Percentiles rank a stretch among this genome's conserved stretches.
These are phyloP conservation scores for Camelus bactrianus DNA, from an alignment of 2,113 vertebrate genomes.

Conservation along the genomic window DNA sequence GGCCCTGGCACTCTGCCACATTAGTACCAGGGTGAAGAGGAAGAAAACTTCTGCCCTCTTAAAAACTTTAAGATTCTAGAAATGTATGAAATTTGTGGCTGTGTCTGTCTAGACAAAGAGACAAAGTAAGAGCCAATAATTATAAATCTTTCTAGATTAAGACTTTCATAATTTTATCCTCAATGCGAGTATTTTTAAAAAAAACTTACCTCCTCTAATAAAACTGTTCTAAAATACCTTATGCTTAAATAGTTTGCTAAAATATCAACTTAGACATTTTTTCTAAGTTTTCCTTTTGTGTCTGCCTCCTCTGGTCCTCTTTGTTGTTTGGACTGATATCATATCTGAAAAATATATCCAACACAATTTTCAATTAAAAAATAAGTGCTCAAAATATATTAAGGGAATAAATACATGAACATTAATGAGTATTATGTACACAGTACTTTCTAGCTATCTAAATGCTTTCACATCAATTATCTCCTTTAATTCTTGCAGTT, in stretches of 20 bases:
- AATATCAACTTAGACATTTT: background rate
- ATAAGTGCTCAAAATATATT: background rate
- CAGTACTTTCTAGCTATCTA: background rate
- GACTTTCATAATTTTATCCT: background rate
- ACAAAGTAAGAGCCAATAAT: slow-evolving; percentile 12
- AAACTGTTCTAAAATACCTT: background rate
- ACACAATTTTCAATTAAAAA: slow-evolving; percentile 23
- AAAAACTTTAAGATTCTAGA: background rate
- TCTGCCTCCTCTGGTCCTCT: background rate
- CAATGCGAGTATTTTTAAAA: background rate
- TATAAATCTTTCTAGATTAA: background rate
- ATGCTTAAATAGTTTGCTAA: background rate
- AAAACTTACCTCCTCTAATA: background rate
- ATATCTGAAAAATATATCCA: slow-evolving; percentile 11
- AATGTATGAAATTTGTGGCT: background rate
- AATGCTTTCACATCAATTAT: background rate
- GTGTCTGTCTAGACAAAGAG: background rate
- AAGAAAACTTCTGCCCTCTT: background rate
- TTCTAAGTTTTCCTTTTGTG: background rate
- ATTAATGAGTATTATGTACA: background rate
- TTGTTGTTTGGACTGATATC: background rate
- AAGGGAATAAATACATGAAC: background rate
- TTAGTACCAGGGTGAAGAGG: background rate
- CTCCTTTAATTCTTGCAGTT: slow-evolving; percentile 44
- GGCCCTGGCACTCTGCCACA: too few species aligned